A percentile compares a stretch with the other conserved stretches of the same genome.
Conservation (phyloP, 2,113 vertebrate species). For the Pituophis catenifer region DNA sequence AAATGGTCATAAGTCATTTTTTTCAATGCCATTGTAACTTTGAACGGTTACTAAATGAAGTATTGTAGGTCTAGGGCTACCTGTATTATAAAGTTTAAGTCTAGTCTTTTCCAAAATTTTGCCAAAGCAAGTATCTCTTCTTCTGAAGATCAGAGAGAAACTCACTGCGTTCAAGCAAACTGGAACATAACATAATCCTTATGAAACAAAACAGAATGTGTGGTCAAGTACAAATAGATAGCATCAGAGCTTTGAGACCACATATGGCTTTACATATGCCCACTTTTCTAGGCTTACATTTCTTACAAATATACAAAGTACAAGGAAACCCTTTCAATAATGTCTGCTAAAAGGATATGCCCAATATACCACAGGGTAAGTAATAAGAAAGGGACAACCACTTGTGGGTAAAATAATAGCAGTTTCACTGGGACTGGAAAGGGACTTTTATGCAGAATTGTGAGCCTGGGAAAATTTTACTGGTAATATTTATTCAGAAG, state of each 20-base stretch:
- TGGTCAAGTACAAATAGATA: constrained; percentile 10
- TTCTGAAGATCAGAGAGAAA: neutral
- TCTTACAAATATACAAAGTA: neutral
- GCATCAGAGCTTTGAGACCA: constrained; percentile 16
- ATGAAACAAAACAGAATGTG: neutral
- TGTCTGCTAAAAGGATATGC: neutral
- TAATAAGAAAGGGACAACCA: neutral
- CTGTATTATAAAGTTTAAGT: neutral
- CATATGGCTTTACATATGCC: constrained; percentile 3
- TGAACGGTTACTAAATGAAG: too few relatives aligned
- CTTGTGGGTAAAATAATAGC: neutral
- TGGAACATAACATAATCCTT: neutral
- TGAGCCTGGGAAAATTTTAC: neutral
- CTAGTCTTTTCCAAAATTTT: neutral
- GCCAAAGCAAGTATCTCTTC: neutral
- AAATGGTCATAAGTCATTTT: too few relatives aligned
- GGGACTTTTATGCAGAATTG: neutral
- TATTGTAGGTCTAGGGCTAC: too few relatives aligned
- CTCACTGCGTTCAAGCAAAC: neutral
- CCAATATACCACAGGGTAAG: neutral
- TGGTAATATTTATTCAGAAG: neutral
- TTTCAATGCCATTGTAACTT: too few relatives aligned
- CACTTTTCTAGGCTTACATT: neutral
- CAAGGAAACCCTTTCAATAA: neutral
- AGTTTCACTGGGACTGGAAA: neutral